Percentiles rank a stretch among this genome's conserved stretches.
These are phyloP conservation scores for Cynocephalus volans DNA, from an alignment of 2,113 vertebrate species.

Conservation along the genomic window DNA sequence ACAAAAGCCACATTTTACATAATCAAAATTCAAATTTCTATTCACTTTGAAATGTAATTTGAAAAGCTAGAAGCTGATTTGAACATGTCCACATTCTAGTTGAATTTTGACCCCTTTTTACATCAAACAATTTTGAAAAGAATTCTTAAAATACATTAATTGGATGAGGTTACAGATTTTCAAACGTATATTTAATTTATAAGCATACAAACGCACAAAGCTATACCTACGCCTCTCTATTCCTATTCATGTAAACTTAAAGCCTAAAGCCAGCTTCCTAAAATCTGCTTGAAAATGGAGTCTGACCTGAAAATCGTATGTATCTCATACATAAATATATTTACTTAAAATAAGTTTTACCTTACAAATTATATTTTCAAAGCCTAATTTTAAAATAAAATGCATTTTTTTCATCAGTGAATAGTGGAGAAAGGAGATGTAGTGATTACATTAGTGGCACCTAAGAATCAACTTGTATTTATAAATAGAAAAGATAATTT, in stretches of 20 bases:
- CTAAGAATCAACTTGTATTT: slow-evolving; percentile 41
- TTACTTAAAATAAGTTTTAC: slow-evolving; percentile 9
- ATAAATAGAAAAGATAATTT: slow-evolving; percentile 37
- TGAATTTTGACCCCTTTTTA: slow-evolving; percentile 69
- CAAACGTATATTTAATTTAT: neutral
- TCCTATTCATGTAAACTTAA: neutral
- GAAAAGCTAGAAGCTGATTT: slow-evolving; percentile 72
- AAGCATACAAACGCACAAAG: neutral
- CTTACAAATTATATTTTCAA: slow-evolving; percentile 12
- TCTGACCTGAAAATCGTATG: neutral
- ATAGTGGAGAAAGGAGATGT: neutral
- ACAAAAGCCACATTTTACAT: slow-evolving; percentile 73
- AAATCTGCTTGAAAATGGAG: slow-evolving; percentile 31
- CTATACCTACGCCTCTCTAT: neutral
- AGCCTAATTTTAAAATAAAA: slow-evolving; percentile 54
- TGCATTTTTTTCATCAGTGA: neutral
- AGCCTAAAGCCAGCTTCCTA: neutral
- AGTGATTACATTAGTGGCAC: slow-evolving; percentile 5
- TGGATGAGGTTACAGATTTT: slow-evolving; percentile 39
- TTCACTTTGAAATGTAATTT: slow-evolving; percentile 78
- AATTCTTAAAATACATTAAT: slow-evolving; percentile 74
- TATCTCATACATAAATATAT: neutral
- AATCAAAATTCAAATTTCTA: slow-evolving; percentile 80
- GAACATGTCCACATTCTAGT: slow-evolving; percentile 54
- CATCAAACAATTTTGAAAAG: slow-evolving; percentile 77